Base-by-base conservation (phyloP, 2,888 invertebrate genomes). In the Campoplex capitator region DNA sequence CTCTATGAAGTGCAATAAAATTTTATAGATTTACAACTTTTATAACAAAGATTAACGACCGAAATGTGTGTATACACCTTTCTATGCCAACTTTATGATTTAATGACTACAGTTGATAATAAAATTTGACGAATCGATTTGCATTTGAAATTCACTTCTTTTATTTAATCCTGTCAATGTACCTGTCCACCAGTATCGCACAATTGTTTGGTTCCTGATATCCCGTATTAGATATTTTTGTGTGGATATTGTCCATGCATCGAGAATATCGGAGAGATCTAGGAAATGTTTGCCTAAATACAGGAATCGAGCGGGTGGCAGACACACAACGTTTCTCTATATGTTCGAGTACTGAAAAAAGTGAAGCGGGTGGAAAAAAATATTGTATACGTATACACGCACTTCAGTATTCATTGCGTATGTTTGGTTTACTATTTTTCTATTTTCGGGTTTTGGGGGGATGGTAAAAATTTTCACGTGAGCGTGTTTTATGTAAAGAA, bases 261-360 rank as follows among this genome's bases (percentile, higher is more conserved):
- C 56, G 51, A 75, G 74, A 54, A 62, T 28, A 67, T 48, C 74
- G 70, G 38, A 51, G 56, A 56, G 48, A 58, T 45, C 11, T 67
- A 23, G 48, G 42, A 77, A 45, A 85, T 77, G 68, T 77, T 85
- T 82, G 73, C 48, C 67, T 35, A 73, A 82, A 78, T 51, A 58
- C 23, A 23, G 28, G 73, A 58, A 38, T 77, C 32, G 54, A 71
- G 73, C 80, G 28, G 54, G 54, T 35, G 71, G 65, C 18, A 74
- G 74, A 62, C 58, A 35, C 80, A 9, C 45, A 70, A 83, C 42
- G 58, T 70, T 56, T 85, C 28, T 51, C 51, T 13, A 28, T 18
- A 28, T 18, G 6, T n/a, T 8, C 38, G 18, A 1, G 18, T 38
- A 16, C 11, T 0, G 18, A 67, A 67, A 67, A 67, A 38, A 54